Evolutionary conservation across 2,888 invertebrate genomes (phyloP).

Genomic region (Dryocosmus kuriphilus): DNA sequence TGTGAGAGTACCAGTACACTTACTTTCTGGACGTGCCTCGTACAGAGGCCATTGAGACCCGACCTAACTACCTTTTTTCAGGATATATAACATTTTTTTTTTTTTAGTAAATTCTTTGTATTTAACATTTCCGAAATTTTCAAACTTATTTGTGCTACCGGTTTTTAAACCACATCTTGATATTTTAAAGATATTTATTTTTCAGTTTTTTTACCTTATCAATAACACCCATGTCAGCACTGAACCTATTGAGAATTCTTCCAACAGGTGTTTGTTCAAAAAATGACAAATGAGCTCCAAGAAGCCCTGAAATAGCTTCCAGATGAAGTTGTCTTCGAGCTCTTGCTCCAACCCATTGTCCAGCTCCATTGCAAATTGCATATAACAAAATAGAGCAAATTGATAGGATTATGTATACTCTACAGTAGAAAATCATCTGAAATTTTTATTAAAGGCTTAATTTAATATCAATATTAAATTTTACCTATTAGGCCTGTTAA

Average conservation of each 20-base stretch:
- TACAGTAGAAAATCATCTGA: constrained; percentile 82
- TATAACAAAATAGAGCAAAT: constrained; percentile 81
- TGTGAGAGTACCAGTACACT: too few relatives aligned
- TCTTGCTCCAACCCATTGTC: constrained; percentile 83
- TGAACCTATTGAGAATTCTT: constrained; percentile 86
- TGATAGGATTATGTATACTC: constrained; percentile 83
- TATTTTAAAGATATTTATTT: constrained; percentile 9
- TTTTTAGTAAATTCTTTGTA: too few relatives aligned
- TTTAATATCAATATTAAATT: too few relatives aligned
- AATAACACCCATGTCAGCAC: constrained; percentile 86
- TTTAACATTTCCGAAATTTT: too few relatives aligned
- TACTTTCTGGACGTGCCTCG: too few relatives aligned
- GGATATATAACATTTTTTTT: too few relatives aligned
- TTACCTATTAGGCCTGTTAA: too few relatives aligned
- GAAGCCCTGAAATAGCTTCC: constrained; percentile 83
- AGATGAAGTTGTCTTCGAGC: constrained; percentile 85
- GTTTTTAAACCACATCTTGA: too few relatives aligned
- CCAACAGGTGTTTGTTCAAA: constrained; percentile 85
- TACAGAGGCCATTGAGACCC: too few relatives aligned
- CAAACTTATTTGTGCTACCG: too few relatives aligned
- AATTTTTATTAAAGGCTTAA: constrained; percentile 42
- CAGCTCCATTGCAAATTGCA: constrained; percentile 82
- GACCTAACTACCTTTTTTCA: too few relatives aligned
- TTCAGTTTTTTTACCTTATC: constrained; percentile 82
- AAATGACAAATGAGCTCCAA: constrained; percentile 84